Evolutionary conservation across 2,888 invertebrate genomes (phyloP).

Genomic region (Agonum fuliginosum): DNA sequence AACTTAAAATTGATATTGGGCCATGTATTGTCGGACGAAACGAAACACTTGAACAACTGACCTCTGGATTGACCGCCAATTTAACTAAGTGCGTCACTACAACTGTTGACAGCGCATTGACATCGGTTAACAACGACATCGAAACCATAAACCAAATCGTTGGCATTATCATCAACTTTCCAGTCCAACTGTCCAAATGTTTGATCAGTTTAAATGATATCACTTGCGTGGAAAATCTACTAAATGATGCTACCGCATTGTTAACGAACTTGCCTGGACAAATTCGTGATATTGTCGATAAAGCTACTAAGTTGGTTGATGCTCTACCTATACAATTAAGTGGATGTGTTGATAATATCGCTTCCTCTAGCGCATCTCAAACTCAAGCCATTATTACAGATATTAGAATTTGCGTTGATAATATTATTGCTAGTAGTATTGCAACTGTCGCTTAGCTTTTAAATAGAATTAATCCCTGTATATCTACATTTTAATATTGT

Average conservation of each 20-base stretch:
- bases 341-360: neutral
- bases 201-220: constrained; percentile 16
- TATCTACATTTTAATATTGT: neutral
- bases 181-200: constrained; percentile 18
- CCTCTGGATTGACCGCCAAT: neutral
- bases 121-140: constrained; percentile 3
- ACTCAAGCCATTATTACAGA: neutral
- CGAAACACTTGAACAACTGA: neutral
- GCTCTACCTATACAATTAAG: neutral
- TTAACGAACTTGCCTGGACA: neutral
- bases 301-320: constrained; percentile 2
- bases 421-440: neutral
- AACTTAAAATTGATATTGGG: neutral
- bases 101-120: neutral
- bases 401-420: constrained; percentile 23
- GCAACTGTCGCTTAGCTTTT: neutral
- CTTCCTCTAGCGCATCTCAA: neutral
- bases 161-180: neutral
- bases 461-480: neutral
- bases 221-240: neutral
- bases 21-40: constrained; percentile 3
- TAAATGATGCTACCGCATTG: neutral
- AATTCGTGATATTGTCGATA: neutral
- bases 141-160: neutral
- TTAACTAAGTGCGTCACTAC: constrained; percentile 5